phyloP scores from a whole-genome alignment of 2,888 invertebrate species.

The Cotesia congregata region DNA sequence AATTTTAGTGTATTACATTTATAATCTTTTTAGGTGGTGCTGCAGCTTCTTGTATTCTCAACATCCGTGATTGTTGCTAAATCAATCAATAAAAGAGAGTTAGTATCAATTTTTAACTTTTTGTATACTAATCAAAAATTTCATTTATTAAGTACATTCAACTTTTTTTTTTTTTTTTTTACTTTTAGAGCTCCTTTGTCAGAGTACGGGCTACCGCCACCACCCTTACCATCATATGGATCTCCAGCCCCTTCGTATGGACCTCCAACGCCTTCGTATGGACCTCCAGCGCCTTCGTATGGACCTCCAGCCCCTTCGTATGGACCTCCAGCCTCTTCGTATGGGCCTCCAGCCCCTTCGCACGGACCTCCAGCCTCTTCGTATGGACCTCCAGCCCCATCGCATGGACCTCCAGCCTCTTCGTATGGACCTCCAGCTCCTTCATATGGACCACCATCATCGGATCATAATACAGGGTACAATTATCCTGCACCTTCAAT shows the following conservation, averaged over 20 bases:
- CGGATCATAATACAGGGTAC: conserved; percentile 34
- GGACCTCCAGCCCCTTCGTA: conserved; percentile 41
- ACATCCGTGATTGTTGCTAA: conserved; percentile 62
- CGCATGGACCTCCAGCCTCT: conserved; percentile 46
- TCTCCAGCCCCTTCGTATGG: conserved; percentile 46
- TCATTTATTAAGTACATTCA: background rate
- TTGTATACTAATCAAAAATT: background rate
- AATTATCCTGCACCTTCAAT: conserved; percentile 41
- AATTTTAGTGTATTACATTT: conserved; percentile 19
- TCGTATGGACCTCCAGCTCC: conserved; percentile 54
- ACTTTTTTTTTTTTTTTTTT: background rate
- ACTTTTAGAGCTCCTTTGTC: conserved; percentile 35
- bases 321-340: conserved; percentile 29
- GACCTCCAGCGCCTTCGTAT: conserved; percentile 35
- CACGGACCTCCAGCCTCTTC: conserved; percentile 47
- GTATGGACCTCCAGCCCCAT: conserved; percentile 41
- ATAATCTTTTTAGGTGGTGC: conserved; percentile 73
- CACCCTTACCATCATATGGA: conserved; percentile 38
- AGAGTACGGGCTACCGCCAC: conserved; percentile 41
- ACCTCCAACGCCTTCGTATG: conserved; percentile 44
- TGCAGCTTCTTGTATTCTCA: conserved; percentile 74
- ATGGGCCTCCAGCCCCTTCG: conserved; percentile 42
- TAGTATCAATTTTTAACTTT: conserved; percentile 48
- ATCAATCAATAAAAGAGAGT: conserved; percentile 67
- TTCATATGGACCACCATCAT: conserved; percentile 45